Evolutionary conservation across 2,797 vertebrate species (phyloP).

Genomic region (Coluber constrictor): DNA sequence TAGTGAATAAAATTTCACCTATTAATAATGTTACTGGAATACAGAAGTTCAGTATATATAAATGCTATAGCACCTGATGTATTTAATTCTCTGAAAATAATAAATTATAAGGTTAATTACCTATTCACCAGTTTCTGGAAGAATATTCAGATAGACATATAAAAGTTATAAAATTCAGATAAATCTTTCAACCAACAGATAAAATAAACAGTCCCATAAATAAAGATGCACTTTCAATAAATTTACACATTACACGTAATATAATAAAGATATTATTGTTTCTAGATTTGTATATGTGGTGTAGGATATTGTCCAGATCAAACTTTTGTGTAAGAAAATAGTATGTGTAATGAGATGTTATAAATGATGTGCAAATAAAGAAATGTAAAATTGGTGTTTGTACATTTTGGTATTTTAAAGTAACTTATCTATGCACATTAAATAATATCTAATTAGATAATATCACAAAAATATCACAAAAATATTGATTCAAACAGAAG

Average conservation of each 20-base stretch:
- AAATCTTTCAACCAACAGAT: slow-evolving; percentile 40
- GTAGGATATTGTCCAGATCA: slow-evolving; percentile 46
- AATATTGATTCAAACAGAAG: background rate
- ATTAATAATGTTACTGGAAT: background rate
- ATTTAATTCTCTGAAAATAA: slow-evolving; percentile 21
- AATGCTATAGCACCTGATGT: slow-evolving; percentile 1
- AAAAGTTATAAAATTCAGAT: background rate
- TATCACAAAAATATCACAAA: too few species aligned
- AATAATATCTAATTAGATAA: too few species aligned
- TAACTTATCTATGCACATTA: background rate
- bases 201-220: slow-evolving; percentile 44
- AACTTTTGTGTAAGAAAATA: slow-evolving; percentile 49
- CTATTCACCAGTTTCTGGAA: slow-evolving; percentile 48
- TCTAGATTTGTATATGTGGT: slow-evolving; percentile 50
- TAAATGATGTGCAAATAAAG: slow-evolving; percentile 60
- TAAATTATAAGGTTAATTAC: background rate
- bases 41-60: background rate
- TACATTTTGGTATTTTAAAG: slow-evolving; percentile 33
- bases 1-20: background rate
- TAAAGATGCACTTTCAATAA: slow-evolving; percentile 48
- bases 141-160: background rate
- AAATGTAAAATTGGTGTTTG: slow-evolving; percentile 47
- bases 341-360: slow-evolving; percentile 52
- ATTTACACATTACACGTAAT: slow-evolving; percentile 44
- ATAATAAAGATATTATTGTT: slow-evolving; percentile 44